Conservation (phyloP, 2,888 invertebrate species). For the Agriotes lineatus region DNA sequence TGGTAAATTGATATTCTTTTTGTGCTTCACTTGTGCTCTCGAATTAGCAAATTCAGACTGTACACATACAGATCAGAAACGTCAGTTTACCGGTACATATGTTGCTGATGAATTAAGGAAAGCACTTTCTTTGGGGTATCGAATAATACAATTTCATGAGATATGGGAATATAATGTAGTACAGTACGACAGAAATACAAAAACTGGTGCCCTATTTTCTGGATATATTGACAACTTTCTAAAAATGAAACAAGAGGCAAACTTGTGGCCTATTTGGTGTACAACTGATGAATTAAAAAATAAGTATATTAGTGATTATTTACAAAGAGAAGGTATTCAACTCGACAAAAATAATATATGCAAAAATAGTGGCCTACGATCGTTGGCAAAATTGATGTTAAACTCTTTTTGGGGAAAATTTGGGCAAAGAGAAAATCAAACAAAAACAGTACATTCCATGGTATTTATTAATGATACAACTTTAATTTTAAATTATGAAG, state of each 20-base stretch:
- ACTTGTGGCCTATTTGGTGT: background rate
- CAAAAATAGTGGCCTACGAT: background rate
- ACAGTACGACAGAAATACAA: background rate
- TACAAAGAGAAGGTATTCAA: background rate
- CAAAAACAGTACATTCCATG: background rate
- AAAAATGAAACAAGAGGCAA: constrained; percentile 4
- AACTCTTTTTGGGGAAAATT: background rate
- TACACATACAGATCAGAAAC: background rate
- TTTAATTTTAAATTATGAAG: background rate
- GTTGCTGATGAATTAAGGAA: background rate
- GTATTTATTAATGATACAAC: background rate
- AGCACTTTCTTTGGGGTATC: background rate
- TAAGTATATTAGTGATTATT: background rate
- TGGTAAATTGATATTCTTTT: background rate
- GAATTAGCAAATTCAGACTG: background rate
- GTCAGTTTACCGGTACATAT: background rate
- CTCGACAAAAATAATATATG: background rate
- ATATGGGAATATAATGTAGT: background rate
- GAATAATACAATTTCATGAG: background rate
- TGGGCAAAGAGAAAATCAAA: background rate
- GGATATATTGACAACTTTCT: background rate
- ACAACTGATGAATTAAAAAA: background rate
- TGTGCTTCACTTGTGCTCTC: background rate
- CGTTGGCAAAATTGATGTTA: background rate
- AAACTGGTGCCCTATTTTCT: background rate